Conservation (phyloP, 2,888 invertebrate species). For the Lepidocyrtoides sp. region DNA sequence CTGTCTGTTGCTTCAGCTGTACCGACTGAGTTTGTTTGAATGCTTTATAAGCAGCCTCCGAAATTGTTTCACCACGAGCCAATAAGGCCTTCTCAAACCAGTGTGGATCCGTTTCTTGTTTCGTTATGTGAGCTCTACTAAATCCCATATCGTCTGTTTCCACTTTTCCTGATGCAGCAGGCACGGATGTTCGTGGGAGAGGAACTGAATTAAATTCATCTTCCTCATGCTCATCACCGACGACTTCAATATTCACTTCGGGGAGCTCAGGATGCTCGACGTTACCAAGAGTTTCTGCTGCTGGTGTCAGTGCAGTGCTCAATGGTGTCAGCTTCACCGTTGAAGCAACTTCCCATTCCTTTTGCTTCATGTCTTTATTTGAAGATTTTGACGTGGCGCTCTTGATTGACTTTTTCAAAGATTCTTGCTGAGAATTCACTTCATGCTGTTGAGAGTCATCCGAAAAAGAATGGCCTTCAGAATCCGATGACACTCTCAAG, state of each 20-base stretch:
- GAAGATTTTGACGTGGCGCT: neutral
- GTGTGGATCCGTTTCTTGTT: conserved; percentile 28
- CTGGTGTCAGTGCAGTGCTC: neutral
- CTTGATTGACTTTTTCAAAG: neutral
- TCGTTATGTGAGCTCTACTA: conserved; percentile 10
- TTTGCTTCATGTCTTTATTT: neutral
- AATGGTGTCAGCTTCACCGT: neutral
- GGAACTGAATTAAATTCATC: neutral
- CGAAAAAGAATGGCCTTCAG: conserved; percentile 1
- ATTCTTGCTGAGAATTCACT: neutral
- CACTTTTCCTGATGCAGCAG: conserved; percentile 9
- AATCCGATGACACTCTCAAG: conserved; percentile 30
- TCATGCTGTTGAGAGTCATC: neutral
- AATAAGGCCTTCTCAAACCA: conserved; percentile 62
- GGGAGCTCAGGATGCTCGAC: neutral
- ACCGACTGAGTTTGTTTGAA: conserved; percentile 55
- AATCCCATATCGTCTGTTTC: conserved; percentile 44
- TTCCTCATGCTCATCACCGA: neutral
- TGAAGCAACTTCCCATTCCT: neutral
- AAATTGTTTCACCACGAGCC: conserved; percentile 63
- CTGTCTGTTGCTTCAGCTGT: conserved; percentile 21
- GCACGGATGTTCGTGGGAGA: neutral
- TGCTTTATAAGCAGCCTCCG: conserved; percentile 72
- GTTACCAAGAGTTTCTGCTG: neutral
- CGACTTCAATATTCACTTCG: neutral